phyloP scores from a whole-genome alignment of 2,888 invertebrate genomes.

The Abrostola tripartita region DNA sequence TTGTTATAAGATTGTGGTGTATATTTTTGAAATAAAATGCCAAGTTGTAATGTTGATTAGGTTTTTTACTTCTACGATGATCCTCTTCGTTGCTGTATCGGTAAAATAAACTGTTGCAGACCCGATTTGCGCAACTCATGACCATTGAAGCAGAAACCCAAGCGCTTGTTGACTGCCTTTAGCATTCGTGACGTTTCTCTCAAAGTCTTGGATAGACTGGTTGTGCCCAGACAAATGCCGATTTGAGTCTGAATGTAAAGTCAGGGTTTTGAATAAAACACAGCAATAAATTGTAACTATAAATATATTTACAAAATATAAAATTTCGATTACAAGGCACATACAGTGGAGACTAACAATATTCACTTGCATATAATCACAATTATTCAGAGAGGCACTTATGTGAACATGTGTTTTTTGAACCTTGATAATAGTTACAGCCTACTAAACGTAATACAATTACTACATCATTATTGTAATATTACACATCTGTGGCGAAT shows the following conservation, averaged over 20 bases:
- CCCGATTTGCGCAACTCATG: too few relatives aligned
- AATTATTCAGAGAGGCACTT: slow-evolving; percentile 54
- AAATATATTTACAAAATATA: slow-evolving; percentile 76
- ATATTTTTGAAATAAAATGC: slow-evolving; percentile 82
- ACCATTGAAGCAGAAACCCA: neutral
- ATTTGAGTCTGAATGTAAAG: neutral
- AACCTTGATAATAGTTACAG: slow-evolving; percentile 2
- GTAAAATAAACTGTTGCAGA: neutral
- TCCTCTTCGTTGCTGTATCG: neutral
- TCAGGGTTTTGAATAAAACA: slow-evolving; percentile 27
- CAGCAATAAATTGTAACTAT: slow-evolving; percentile 47
- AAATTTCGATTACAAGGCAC: slow-evolving; percentile 71
- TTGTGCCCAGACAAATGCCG: too few relatives aligned
- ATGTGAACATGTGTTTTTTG: neutral
- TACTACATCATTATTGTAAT: neutral
- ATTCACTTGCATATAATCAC: slow-evolving; percentile 50
- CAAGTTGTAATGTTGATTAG: slow-evolving; percentile 67
- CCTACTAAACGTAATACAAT: neutral
- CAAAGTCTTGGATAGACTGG: too few relatives aligned
- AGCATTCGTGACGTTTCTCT: too few relatives aligned
- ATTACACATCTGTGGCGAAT: neutral
- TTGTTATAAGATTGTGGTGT: slow-evolving; percentile 76
- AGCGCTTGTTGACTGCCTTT: neutral
- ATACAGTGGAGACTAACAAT: slow-evolving; percentile 43
- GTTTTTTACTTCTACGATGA: neutral